Base-by-base conservation (phyloP, 2,888 invertebrate species). In the Nomada goodeniana region DNA sequence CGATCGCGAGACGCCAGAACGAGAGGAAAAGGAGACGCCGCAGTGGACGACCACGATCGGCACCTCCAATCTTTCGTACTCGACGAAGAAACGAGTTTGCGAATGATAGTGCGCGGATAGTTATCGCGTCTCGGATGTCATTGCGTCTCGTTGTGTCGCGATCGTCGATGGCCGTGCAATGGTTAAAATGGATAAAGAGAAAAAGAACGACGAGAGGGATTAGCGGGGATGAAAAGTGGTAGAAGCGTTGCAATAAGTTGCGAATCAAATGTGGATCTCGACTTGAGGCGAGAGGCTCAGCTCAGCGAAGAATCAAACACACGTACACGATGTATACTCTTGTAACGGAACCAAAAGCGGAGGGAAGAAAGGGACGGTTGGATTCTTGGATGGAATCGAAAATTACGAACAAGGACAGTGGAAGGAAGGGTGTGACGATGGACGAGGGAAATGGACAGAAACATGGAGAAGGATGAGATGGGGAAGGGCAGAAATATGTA, bases 231-330 rank as follows among this genome's bases (percentile, higher is more conserved):
- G 42, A 53, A 29, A 47, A 72, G 26, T 61, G 59, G 73, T 77
- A 82, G 77, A 86, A 88, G 80, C 81, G 88, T 88, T 89, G 90
- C 90, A 90, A 90, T 91, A 89, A 91, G 86, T 89, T 86, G 90
- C 88, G 88, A 93, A 93, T 92, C 92, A 92, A 93, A 93, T 83
- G 65, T 57, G 90, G 89, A 91, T 91, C 91, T 92, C 91, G 90
- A 87, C 88, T 89, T 83, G 88, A 88, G 80, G 87, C 86, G 89
- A 89, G 85, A 90, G 86, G 89, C 89, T 91, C 90, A 90, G 90
- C 88, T 90, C 87, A 90, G 91, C 91, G 89, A 90, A 90, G 90
- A 93, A 92, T 92, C 93, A 92, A 92, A 93, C 90, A 91, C 87
- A 67, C 69, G 59, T 36, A 80, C 65, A 71, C 72, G 72, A 72